These are phyloP conservation scores for Isaurus tuberculatus DNA, from an alignment of 92 coral and sea anemone species.

Conservation along the genomic window DNA sequence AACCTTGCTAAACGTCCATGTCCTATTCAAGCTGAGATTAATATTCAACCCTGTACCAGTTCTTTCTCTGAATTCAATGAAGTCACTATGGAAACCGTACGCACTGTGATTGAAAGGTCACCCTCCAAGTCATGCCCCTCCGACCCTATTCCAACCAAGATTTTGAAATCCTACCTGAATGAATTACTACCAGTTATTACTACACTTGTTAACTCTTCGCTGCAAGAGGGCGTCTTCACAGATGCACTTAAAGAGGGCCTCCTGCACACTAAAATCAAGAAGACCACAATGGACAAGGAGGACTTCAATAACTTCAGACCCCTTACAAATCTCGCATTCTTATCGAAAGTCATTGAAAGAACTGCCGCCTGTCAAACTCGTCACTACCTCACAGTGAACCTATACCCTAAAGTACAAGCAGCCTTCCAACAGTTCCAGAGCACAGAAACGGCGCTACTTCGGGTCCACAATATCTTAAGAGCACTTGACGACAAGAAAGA, in stretches of 20 bases:
- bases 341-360: slow-evolving; percentile 5
- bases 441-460: not conserved
- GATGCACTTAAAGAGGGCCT: not conserved
- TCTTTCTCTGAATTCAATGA: slow-evolving; percentile 41
- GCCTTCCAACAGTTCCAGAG: slow-evolving; percentile 26
- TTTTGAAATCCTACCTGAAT: slow-evolving; percentile 39
- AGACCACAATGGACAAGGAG: not conserved
- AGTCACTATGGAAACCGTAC: slow-evolving; percentile 16
- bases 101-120: not conserved
- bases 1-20: slow-evolving; percentile 31
- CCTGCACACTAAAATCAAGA: not conserved
- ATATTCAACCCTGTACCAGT: slow-evolving; percentile 38
- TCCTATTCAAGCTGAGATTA: slow-evolving; percentile 13
- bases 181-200: slow-evolving; percentile 19
- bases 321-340: not conserved
- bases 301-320: not conserved
- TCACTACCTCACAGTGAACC: not conserved
- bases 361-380: slow-evolving; percentile 13
- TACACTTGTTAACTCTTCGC: not conserved
- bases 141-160: slow-evolving; percentile 45
- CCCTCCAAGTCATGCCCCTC: slow-evolving; percentile 34
- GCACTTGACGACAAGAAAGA: not conserved
- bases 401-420: slow-evolving; percentile 4
- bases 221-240: not conserved
- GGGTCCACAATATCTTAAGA: not conserved